A percentile compares a stretch with the other conserved stretches of the same genome.
These are phyloP conservation scores for Habroteleia sp. DNA, from an alignment of 2,888 invertebrate genomes.

Conservation along the genomic window DNA sequence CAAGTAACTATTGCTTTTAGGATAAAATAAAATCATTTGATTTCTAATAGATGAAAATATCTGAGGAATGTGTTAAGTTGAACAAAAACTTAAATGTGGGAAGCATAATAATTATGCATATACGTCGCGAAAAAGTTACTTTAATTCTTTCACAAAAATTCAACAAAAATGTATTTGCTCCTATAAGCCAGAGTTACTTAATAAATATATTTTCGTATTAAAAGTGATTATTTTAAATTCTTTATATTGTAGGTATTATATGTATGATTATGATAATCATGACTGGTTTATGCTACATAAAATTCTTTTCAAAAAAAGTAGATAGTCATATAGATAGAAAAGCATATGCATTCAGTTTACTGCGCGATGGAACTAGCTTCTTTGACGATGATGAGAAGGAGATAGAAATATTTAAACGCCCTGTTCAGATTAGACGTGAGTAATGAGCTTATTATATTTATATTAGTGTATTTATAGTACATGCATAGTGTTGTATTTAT, in stretches of 20 bases:
- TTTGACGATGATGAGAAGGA: constrained; percentile 83
- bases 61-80: too few relatives aligned
- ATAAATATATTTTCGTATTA: neutral
- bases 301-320: constrained; percentile 79
- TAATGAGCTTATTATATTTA: too few relatives aligned
- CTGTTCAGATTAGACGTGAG: constrained; percentile 63
- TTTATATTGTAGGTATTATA: constrained; percentile 82
- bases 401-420: constrained; percentile 82
- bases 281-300: constrained; percentile 79
- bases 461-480: too few relatives aligned
- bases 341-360: constrained; percentile 84
- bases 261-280: constrained; percentile 83
- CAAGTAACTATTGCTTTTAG: too few relatives aligned
- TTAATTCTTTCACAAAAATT: too few relatives aligned
- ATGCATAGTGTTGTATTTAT: too few relatives aligned
- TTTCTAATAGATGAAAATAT: too few relatives aligned
- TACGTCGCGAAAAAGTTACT: too few relatives aligned
- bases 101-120: too few relatives aligned
- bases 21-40: too few relatives aligned
- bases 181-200: neutral
- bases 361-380: constrained; percentile 83
- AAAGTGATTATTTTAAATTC: neutral
- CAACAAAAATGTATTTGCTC: too few relatives aligned
- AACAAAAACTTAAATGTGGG: too few relatives aligned
- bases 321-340: constrained; percentile 79